Evolutionary conservation across 2,888 invertebrate genomes (phyloP), one percentile per base, ranked within the genome.

Genomic region (Stictocephala bisonia): DNA sequence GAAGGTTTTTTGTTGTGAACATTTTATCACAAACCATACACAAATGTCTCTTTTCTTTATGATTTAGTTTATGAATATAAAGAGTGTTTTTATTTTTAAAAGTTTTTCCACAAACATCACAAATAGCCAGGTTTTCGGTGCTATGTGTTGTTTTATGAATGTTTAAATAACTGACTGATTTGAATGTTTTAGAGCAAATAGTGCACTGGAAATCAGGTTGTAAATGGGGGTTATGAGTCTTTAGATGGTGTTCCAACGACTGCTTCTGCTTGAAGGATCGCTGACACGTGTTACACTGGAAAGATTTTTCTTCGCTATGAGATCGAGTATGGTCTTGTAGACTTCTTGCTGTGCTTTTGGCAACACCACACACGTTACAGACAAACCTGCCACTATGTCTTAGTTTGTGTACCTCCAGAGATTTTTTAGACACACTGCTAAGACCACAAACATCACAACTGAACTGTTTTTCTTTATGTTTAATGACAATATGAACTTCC

Each of bases 401-500:
- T 6, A 6, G 9, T n/a, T 64, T 64, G 13, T 64, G 64, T 40
- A 44, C 26, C 27, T 64, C 44, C 27, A 64, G 27, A 2, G 64
- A 64, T 27, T 64, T 64, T 22, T 44, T 40, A 26, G 64, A 44
- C n/a, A 27, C 26, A 44, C 64, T 44, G 24, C 44, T 64, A 3
- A 64, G 41, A 2, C 64, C 64, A 26, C 64, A 64, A 7, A 64
- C 3, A 26, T 64, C 64, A 64, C 64, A 64, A 41, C 44, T 44
- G 18, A 41, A 44, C 1, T 27, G 3, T n/a, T 64, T 64, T 9
- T 44, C 44, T 26, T 27, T 44, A 27, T 64, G 64, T 26, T 64
- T 40, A 24, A 44, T 44, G 22, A 1, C 26, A 7, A 41, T n/a
- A 27, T 64, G 64, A n/a, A 15, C n/a, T 2, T 64, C 41, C 7